Evolutionary conservation across 2,113 vertebrate genomes (phyloP).

Genomic region (Eurystomus gularis): DNA sequence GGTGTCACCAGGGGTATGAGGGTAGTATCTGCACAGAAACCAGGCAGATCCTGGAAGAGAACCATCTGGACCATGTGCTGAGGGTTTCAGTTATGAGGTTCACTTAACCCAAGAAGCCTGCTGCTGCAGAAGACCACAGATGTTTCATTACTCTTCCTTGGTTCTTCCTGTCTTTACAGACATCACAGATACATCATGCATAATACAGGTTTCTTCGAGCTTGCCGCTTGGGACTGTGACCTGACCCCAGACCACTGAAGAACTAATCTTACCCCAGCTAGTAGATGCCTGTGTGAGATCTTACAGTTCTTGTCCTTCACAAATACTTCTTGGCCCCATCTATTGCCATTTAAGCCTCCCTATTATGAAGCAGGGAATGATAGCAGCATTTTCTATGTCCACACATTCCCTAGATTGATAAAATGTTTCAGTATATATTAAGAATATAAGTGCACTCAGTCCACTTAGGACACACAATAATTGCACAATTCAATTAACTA

Average conservation of each 20-base stretch:
- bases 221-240: not conserved
- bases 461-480: slow-evolving; percentile 35
- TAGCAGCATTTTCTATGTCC: not conserved
- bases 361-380: slow-evolving; percentile 11
- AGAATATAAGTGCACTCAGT: slow-evolving; percentile 20
- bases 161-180: not conserved
- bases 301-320: not conserved
- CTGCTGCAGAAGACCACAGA: not conserved
- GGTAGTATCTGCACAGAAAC: not conserved
- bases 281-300: slow-evolving; percentile 4
- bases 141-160: not conserved
- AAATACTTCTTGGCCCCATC: not conserved
- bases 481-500: slow-evolving; percentile 63
- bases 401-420: not conserved
- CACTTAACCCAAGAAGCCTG: not conserved
- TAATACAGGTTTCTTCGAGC: not conserved
- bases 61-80: fast-evolving
- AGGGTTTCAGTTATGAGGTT: not conserved
- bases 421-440: not conserved
- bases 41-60: not conserved
- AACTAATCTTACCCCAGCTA: not conserved
- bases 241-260: slow-evolving; percentile 7
- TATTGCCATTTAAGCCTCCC: not conserved
- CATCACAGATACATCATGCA: not conserved
- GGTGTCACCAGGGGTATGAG: not conserved